phyloP scores from a whole-genome alignment of 1,140 invertebrate species.

The Drosophila malerkotliana region DNA sequence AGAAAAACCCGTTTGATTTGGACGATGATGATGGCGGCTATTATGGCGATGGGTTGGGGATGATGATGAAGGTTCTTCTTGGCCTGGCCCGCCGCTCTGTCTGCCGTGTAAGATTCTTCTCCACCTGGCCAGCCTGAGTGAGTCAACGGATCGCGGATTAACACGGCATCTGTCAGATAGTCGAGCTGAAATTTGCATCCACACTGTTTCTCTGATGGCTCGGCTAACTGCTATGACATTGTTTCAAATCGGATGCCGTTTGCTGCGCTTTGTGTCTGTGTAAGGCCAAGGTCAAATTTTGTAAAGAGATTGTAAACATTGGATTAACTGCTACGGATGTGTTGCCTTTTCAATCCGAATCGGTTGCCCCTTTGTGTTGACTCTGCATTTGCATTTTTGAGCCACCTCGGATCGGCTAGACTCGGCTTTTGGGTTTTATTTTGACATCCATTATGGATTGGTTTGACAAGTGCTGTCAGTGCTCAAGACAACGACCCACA shows the following conservation, averaged over 20 bases:
- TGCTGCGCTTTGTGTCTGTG: conserved; percentile 68
- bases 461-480: conserved; percentile 74
- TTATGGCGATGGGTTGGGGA: conserved; percentile 21
- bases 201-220: conserved; percentile 14
- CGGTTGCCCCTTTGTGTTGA: conserved; percentile 32
- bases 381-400: conserved; percentile 71
- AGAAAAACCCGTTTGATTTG: conserved; percentile 46
- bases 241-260: conserved; percentile 61
- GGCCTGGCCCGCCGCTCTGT: conserved; percentile 48
- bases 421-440: conserved; percentile 36
- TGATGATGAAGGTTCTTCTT: conserved; percentile 23
- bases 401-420: conserved; percentile 23
- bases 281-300: conserved; percentile 80
- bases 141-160: conserved; percentile 13
- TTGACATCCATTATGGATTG: conserved; percentile 78
- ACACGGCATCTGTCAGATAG: conserved; percentile 1
- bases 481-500: conserved; percentile 70
- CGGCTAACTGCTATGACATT: conserved; percentile 73
- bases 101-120: conserved; percentile 65
- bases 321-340: conserved; percentile 64
- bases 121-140: conserved; percentile 13
- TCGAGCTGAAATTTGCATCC: not conserved
- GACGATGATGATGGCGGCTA: conserved; percentile 14
- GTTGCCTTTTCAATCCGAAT: conserved; percentile 57
- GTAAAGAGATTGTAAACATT: conserved; percentile 82